phyloP scores from a whole-genome alignment of 2,888 invertebrate species.

The Drosophila anomalipes region DNA sequence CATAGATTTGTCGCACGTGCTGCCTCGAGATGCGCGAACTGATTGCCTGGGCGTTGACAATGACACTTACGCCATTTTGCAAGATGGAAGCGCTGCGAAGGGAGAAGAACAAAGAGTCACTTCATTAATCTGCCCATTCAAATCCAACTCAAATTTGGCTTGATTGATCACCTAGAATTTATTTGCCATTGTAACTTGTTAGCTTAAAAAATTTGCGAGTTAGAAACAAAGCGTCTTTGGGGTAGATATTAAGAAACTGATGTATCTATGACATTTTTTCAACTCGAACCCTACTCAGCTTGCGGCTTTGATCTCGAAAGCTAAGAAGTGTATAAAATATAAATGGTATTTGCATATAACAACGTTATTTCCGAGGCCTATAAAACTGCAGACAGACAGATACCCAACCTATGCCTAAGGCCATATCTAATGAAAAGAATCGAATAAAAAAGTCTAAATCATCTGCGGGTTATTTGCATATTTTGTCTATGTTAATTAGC shows the following conservation, averaged over 20 bases:
- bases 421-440: conserved; percentile 62
- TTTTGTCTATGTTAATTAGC: conserved; percentile 65
- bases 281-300: not conserved
- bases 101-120: not conserved
- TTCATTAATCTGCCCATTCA: conserved; percentile 46
- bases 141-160: conserved; percentile 12
- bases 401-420: conserved; percentile 9
- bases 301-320: conserved; percentile 14
- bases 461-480: conserved; percentile 70
- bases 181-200: conserved; percentile 41
- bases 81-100: conserved; percentile 74
- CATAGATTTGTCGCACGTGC: conserved; percentile 87
- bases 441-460: conserved; percentile 45
- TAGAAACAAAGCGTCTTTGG: conserved; percentile 3
- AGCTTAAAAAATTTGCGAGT: conserved; percentile 40
- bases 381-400: not conserved
- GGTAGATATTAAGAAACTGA: conserved; percentile 3
- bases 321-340: conserved; percentile 17
- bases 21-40: conserved; percentile 88
- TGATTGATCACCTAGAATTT: conserved; percentile 62
- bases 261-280: conserved; percentile 10
- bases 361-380: conserved; percentile 25
- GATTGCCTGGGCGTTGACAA: conserved; percentile 89
- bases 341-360: conserved; percentile 36
- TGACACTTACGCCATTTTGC: conserved; percentile 87